Percentiles rank a stretch among this genome's conserved stretches.
These are phyloP conservation scores for Lerista edwardsae DNA, from an alignment of 2,797 vertebrate genomes.

Conservation along the genomic window DNA sequence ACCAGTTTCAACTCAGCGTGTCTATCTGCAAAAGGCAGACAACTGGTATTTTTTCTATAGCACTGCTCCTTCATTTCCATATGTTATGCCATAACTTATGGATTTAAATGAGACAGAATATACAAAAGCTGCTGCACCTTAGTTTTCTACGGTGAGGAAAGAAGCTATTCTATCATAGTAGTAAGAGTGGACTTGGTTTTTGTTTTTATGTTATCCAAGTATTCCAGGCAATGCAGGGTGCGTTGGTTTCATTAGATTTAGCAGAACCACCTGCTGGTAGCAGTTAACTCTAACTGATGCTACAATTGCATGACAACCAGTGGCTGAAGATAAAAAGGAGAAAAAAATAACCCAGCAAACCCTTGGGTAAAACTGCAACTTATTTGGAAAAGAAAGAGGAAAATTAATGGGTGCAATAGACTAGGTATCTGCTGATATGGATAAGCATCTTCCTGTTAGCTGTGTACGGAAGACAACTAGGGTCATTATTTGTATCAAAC, in stretches of 20 bases:
- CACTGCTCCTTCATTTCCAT: background rate
- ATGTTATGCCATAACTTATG: background rate
- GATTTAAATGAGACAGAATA: conserved; percentile 34
- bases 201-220: conserved; percentile 53
- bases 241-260: conserved; percentile 58
- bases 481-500: conserved; percentile 85
- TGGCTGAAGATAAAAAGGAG: conserved; percentile 42
- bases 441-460: conserved; percentile 89
- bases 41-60: conserved; percentile 43
- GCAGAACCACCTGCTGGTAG: conserved; percentile 65
- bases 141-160: conserved; percentile 13
- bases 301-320: conserved; percentile 40
- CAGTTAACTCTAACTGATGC: conserved; percentile 56
- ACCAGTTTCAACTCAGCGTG: background rate
- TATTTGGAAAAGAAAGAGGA: conserved; percentile 72
- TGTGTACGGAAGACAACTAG: conserved; percentile 87
- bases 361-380: conserved; percentile 58
- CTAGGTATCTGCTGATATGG: conserved; percentile 80
- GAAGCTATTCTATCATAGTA: conserved; percentile 29
- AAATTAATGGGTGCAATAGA: conserved; percentile 65
- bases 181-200: conserved; percentile 42
- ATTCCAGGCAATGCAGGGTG: conserved; percentile 45
- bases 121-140: conserved; percentile 25
- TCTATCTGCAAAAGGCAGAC: background rate
- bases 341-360: background rate